Evolutionary conservation across 1,140 invertebrate species (phyloP).

Genomic region (Ctenoplectra terminalis): DNA sequence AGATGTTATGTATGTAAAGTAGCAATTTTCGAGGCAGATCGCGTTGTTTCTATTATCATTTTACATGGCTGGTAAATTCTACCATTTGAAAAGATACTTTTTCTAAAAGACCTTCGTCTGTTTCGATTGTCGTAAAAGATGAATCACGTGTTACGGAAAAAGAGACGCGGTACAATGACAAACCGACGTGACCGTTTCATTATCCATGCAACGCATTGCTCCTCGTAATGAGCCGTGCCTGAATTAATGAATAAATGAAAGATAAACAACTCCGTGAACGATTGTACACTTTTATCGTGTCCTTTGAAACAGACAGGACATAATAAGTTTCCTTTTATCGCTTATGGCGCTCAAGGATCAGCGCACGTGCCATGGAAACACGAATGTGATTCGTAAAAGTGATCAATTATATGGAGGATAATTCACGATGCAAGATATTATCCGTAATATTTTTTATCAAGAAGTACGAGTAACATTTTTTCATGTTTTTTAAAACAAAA

Average conservation of each 20-base stretch:
- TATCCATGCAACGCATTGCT: constrained; percentile 5
- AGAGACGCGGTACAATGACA: neutral
- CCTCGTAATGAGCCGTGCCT: neutral
- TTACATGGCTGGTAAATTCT: neutral
- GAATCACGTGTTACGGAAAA: neutral
- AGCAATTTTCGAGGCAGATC: neutral
- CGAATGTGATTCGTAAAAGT: neutral
- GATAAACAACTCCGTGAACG: neutral
- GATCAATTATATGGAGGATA: neutral
- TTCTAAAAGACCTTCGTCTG: neutral
- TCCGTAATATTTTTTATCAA: neutral
- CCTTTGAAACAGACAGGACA: neutral
- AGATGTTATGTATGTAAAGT: too few relatives aligned
- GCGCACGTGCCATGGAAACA: neutral
- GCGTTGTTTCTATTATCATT: neutral
- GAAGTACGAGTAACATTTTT: neutral
- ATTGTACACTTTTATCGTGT: neutral
- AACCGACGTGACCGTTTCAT: neutral
- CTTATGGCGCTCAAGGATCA: constrained; percentile 25
- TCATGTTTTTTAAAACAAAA: too few relatives aligned
- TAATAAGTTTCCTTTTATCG: constrained; percentile 15
- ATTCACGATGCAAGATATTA: neutral
- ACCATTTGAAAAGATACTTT: neutral
- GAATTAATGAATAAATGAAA: constrained; percentile 48
- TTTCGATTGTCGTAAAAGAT: neutral